Evolutionary conservation across 2,113 vertebrate species (phyloP).

Genomic region (Pantherophis guttatus): DNA sequence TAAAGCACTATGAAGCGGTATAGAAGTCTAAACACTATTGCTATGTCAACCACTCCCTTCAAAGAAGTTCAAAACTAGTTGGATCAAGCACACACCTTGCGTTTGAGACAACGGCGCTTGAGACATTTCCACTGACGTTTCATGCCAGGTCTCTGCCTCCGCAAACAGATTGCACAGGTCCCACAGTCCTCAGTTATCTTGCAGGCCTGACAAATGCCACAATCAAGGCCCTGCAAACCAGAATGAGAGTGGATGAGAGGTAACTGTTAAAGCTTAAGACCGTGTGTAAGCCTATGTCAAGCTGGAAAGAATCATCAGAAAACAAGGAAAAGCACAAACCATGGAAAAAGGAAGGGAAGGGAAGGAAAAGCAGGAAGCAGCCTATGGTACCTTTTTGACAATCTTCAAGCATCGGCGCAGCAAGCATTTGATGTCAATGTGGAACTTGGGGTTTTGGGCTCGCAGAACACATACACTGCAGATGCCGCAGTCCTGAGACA

Average conservation of each 20-base stretch:
- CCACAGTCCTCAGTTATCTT: slow-evolving; percentile 79
- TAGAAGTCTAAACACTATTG: background rate
- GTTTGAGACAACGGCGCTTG: slow-evolving; percentile 61
- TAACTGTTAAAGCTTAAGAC: background rate
- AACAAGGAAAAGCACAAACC: background rate
- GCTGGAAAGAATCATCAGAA: slow-evolving; percentile 26
- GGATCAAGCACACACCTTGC: slow-evolving; percentile 39
- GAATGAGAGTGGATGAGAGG: background rate
- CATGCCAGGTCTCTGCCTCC: slow-evolving; percentile 57
- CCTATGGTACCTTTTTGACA: slow-evolving; percentile 57
- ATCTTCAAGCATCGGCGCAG: slow-evolving; percentile 66
- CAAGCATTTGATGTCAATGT: slow-evolving; percentile 63
- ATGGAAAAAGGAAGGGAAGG: slow-evolving; percentile 2
- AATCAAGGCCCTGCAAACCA: slow-evolving; percentile 75
- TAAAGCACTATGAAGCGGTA: background rate
- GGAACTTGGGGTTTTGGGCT: slow-evolving; percentile 52
- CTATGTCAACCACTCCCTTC: background rate
- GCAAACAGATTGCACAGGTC: slow-evolving; percentile 77
- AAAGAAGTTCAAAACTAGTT: background rate
- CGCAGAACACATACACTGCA: slow-evolving; percentile 64
- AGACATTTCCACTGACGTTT: slow-evolving; percentile 65
- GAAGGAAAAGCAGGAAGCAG: slow-evolving; percentile 16
- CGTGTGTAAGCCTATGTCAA: background rate
- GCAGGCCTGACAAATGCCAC: slow-evolving; percentile 82
- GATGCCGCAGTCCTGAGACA: slow-evolving; percentile 65